Base-by-base conservation (phyloP, 2,113 vertebrate species). In the Clarias magur region DNA sequence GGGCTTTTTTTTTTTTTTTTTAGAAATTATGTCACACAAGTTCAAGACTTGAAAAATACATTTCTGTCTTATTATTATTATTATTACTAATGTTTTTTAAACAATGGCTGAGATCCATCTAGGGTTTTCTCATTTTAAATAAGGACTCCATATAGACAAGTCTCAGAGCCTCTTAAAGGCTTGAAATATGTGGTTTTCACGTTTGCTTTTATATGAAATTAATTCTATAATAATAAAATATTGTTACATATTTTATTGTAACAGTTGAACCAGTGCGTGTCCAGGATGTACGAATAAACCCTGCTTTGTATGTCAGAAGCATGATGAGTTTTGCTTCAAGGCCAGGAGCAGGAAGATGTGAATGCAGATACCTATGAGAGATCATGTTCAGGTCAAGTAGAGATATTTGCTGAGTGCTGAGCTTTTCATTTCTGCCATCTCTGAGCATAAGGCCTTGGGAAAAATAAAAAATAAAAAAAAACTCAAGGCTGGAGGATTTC, bases 401-500 rank as follows among this genome's bases (percentile, higher is more conserved):
- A 80, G 56, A 80, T 59, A 23, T 34, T 80, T 80, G 78, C 42
- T 48, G 42, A 48, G 16, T 56, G 54, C 12, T 34, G 1, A 12
- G 16, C 21, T 59, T 25, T 34, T 59, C 9, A 80, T 80, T 27
- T 30, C n/a, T 21, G n/a, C 4, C 25, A 27, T 78, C 76, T 17
- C 11, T 79, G 25, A n/a, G 8, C 27, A 21, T 80, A 16, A 54
- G 59, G 17, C 27, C 76, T 59, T 80, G 27, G 42, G 11, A n/a
- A 78, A 56, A 78, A 27, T n/a, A 78, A 3, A 10, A 53, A 1
- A 17, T 8, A 2, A 17, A 16, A 3, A 7, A 48, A 48, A 48
- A 6, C 42, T 48, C 42, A 48, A 27, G n/a, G 78, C 76, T 80
- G 27, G 78, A 80, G n/a, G 78, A 80, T 80, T 19, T 17, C 76